Conservation (phyloP, 1,140 invertebrate genomes). For the Calliphora vicina region DNA sequence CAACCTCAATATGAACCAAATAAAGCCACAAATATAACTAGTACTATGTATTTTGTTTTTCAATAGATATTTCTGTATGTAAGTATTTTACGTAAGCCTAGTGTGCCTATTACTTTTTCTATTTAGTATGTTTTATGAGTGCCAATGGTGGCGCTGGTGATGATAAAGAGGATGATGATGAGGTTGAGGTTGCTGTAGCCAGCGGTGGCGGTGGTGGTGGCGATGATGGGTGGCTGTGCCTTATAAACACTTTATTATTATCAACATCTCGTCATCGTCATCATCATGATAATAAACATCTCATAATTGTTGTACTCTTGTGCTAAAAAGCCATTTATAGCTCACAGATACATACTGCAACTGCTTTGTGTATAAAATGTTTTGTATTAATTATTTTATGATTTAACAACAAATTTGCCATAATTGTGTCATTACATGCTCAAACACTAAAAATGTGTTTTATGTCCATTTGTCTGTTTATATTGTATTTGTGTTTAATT, state of each 20-base stretch:
- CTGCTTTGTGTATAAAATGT: neutral
- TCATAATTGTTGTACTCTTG: neutral
- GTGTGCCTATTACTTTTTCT: neutral
- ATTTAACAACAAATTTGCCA: neutral
- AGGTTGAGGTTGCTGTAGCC: neutral
- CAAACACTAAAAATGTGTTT: no score
- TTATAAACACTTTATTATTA: neutral
- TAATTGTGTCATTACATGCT: neutral
- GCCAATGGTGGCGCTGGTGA: neutral
- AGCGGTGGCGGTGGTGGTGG: neutral
- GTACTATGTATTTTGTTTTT: neutral
- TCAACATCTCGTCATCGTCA: neutral
- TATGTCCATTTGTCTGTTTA: neutral
- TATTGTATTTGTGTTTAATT: neutral
- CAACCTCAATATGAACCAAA: slow-evolving; percentile 16
- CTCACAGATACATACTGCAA: neutral
- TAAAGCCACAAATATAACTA: neutral
- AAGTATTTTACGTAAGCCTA: neutral
- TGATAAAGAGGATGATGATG: neutral
- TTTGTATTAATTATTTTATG: neutral
- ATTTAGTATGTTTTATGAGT: neutral
- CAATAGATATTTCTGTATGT: no score
- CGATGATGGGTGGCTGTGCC: neutral
- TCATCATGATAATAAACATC: neutral
- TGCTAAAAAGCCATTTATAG: slow-evolving; percentile 9